Conservation (phyloP, 2,797 vertebrate species). For the Macrochelys suwanniensis region DNA sequence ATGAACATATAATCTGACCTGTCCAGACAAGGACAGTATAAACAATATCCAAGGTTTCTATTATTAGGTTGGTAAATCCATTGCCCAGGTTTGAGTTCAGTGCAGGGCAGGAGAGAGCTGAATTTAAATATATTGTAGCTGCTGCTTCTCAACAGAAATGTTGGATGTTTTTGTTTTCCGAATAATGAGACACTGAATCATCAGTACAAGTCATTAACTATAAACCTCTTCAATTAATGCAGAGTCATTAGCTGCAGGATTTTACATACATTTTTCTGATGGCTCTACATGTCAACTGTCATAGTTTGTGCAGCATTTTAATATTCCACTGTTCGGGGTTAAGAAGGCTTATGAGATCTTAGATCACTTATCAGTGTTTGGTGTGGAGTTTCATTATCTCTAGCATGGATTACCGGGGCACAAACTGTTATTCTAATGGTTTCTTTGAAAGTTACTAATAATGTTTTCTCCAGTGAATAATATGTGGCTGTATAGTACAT, state of each 20-base stretch:
- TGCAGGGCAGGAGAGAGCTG: conserved; percentile 9
- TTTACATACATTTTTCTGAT: conserved; percentile 54
- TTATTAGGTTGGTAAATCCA: conserved; percentile 16
- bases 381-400: conserved; percentile 68
- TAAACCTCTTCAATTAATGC: conserved; percentile 41
- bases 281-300: conserved; percentile 57
- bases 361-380: conserved; percentile 63
- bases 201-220: conserved; percentile 32
- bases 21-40: conserved; percentile 9
- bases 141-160: not conserved
- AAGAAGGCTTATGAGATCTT: conserved; percentile 78
- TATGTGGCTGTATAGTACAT: conserved; percentile 8
- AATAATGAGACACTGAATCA: not conserved
- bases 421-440: conserved; percentile 40
- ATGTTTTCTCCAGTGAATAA: conserved; percentile 45
- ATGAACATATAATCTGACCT: conserved; percentile 5
- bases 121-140: conserved; percentile 28
- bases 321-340: conserved; percentile 59
- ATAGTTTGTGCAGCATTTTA: conserved; percentile 54
- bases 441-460: conserved; percentile 40
- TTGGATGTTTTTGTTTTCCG: not conserved
- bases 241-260: conserved; percentile 61
- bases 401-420: conserved; percentile 58
- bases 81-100: conserved; percentile 25
- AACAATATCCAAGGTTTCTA: conserved; percentile 2